These are phyloP conservation scores for Poecilia gillii DNA, from an alignment of 2,797 vertebrate species.

Conservation along the genomic window DNA sequence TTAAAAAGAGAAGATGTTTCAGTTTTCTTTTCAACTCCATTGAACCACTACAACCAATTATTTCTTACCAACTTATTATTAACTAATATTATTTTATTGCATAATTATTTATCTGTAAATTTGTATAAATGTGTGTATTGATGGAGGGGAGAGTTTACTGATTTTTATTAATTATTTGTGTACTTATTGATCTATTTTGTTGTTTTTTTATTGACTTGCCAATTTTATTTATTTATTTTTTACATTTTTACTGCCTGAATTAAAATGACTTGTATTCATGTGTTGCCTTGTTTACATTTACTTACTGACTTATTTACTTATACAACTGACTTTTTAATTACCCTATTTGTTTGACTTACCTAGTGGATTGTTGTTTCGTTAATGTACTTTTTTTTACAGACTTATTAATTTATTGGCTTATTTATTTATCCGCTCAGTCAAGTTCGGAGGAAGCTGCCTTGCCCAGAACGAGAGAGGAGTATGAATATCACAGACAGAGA, in stretches of 20 bases:
- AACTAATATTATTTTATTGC: not conserved
- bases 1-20: not conserved
- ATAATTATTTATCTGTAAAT: not conserved
- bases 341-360: not conserved
- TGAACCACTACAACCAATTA: slow-evolving; percentile 6
- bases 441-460: slow-evolving; percentile 81
- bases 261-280: not conserved
- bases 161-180: not conserved
- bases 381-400: not conserved
- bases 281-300: not conserved
- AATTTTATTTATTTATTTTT: not conserved
- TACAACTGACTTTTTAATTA: not conserved
- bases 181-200: not conserved
- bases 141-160: not conserved
- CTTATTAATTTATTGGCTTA: not conserved
- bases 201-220: not conserved
- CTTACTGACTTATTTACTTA: not conserved
- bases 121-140: not conserved
- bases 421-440: slow-evolving; percentile 63
- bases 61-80: not conserved
- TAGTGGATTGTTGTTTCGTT: not conserved
- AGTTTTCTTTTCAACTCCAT: slow-evolving; percentile 9
- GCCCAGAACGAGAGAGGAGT: slow-evolving; percentile 86
- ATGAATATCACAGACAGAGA: slow-evolving; percentile 85
- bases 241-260: not conserved